A percentile compares a stretch with the other conserved stretches of the same genome.
Conservation (phyloP, 2,797 vertebrate genomes). For the Pseudocheirus occidentalis region DNA sequence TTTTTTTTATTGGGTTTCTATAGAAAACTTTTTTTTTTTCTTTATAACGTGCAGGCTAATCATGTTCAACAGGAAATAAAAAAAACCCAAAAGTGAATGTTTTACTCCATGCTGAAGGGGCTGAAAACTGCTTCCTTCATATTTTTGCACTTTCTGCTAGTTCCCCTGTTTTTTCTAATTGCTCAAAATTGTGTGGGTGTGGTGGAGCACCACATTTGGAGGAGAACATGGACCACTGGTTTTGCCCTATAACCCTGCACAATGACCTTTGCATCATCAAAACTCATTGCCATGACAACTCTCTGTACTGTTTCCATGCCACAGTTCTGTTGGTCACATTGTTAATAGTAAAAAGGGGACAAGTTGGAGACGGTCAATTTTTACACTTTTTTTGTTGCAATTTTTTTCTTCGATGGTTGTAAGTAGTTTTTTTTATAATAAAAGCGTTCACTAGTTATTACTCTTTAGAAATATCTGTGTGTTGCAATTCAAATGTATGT, state of each 20-base stretch:
- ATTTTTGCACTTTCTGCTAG: slow-evolving; percentile 91
- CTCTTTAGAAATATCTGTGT: slow-evolving; percentile 90
- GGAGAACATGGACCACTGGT: slow-evolving; percentile 86
- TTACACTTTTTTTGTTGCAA: slow-evolving; percentile 87
- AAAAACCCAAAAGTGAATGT: slow-evolving; percentile 84
- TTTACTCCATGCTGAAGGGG: slow-evolving; percentile 86
- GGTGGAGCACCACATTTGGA: slow-evolving; percentile 86
- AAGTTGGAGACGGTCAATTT: slow-evolving; percentile 91
- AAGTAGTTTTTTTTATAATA: slow-evolving; percentile 87
- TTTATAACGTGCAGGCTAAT: slow-evolving; percentile 80
- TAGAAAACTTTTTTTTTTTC: slow-evolving; percentile 76
- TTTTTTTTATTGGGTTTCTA: slow-evolving; percentile 82
- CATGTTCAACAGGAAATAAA: slow-evolving; percentile 77
- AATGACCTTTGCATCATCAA: slow-evolving; percentile 90
- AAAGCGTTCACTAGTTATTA: slow-evolving; percentile 91
- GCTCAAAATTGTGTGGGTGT: slow-evolving; percentile 86
- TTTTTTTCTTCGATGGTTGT: slow-evolving; percentile 88
- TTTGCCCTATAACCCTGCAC: slow-evolving; percentile 89
- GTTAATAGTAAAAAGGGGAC: slow-evolving; percentile 88
- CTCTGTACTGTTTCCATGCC: slow-evolving; percentile 89
- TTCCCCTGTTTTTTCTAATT: slow-evolving; percentile 84
- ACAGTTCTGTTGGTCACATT: slow-evolving; percentile 89
- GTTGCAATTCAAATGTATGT: slow-evolving; percentile 90
- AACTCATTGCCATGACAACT: slow-evolving; percentile 90
- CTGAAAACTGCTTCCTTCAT: slow-evolving; percentile 87